Conservation (phyloP, 2,797 vertebrate species). For the Sebastiscus albofasciatus region DNA sequence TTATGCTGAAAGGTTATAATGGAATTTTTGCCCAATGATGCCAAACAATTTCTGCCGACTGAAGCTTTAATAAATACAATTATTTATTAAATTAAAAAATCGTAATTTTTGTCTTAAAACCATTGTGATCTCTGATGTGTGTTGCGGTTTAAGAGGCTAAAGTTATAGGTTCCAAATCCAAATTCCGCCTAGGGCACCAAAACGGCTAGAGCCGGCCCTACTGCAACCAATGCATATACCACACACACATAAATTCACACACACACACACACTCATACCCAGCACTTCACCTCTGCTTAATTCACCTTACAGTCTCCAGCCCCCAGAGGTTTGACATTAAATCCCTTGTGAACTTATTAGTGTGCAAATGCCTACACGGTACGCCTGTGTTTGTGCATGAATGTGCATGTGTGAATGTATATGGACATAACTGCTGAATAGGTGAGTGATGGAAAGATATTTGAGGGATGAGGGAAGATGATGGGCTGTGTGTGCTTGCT, state of each 20-base stretch:
- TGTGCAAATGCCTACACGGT: constrained; percentile 17
- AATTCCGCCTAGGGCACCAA: too few relatives aligned
- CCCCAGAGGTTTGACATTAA: constrained; percentile 23
- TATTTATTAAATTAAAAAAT: too few relatives aligned
- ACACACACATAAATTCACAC: background rate
- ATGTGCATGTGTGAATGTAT: background rate
- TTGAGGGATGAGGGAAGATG: background rate
- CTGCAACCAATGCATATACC: background rate
- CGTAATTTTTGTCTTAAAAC: too few relatives aligned
- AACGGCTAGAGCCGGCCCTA: background rate
- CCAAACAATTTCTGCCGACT: too few relatives aligned
- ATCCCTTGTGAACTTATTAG: constrained; percentile 48
- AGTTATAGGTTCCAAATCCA: too few relatives aligned
- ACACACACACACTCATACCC: background rate
- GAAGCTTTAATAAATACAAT: too few relatives aligned
- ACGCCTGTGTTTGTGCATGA: background rate
- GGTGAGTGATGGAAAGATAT: constrained; percentile 21
- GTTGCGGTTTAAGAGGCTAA: too few relatives aligned
- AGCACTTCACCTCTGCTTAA: constrained; percentile 36
- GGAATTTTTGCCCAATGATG: too few relatives aligned
- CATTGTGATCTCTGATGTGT: too few relatives aligned
- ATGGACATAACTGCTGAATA: background rate
- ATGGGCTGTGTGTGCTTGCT: background rate
- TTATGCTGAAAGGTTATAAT: too few relatives aligned
- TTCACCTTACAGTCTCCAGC: constrained; percentile 34